These are phyloP conservation scores for Apostichopus californicus DNA, from an alignment of 35 echinoderm and acorn worm genomes.

Conservation along the genomic window DNA sequence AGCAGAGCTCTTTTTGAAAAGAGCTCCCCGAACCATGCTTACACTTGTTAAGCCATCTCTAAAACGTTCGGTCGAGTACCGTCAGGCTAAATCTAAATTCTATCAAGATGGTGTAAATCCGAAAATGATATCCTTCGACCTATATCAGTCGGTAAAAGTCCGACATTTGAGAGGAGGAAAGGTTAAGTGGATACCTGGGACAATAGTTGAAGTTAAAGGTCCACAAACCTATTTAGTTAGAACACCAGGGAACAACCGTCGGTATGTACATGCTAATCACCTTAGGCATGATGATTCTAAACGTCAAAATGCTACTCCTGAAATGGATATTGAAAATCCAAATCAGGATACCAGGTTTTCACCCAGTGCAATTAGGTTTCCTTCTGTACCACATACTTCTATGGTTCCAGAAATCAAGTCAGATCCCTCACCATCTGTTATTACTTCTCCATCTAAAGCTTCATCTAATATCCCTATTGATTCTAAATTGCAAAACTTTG, in stretches of 20 bases:
- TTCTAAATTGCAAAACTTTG: too few relatives aligned
- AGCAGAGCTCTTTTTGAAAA: neutral
- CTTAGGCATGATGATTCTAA: neutral
- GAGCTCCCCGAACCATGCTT: neutral
- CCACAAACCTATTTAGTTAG: constrained; percentile 11
- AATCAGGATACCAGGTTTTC: too few relatives aligned
- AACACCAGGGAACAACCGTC: neutral
- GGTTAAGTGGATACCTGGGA: constrained; percentile 6
- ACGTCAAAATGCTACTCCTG: too few relatives aligned
- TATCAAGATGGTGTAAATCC: neutral
- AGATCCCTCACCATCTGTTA: too few relatives aligned
- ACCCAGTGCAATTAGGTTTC: too few relatives aligned
- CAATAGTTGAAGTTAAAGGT: constrained; percentile 29
- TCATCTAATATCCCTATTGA: too few relatives aligned
- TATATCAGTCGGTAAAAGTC: too few relatives aligned
- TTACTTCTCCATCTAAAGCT: too few relatives aligned
- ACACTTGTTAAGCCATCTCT: neutral
- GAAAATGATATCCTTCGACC: too few relatives aligned
- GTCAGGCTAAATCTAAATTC: neutral
- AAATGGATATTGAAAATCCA: too few relatives aligned
- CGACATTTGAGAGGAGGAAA: neutral
- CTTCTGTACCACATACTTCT: too few relatives aligned
- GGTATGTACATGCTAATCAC: neutral
- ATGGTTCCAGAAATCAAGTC: too few relatives aligned
- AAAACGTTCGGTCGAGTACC: neutral